phyloP scores from a whole-genome alignment of 1,140 invertebrate species.

The Nasonia longicornis region DNA sequence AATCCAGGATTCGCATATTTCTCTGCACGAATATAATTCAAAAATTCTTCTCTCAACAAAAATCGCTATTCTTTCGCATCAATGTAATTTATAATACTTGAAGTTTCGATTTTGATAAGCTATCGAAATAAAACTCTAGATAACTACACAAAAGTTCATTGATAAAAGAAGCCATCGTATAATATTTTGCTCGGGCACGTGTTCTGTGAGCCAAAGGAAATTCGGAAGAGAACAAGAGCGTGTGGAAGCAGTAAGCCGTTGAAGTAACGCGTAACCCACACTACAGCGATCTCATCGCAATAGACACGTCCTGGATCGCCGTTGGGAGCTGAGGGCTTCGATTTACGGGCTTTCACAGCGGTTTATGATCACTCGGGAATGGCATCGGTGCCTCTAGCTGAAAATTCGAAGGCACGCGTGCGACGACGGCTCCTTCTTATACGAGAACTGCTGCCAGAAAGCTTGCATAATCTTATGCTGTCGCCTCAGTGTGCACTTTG shows the following conservation, averaged over 20 bases:
- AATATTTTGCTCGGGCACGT: not conserved
- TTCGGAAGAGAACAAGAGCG: not conserved
- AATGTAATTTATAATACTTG: no score
- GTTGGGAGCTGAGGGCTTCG: not conserved
- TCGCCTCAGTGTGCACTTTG: not conserved
- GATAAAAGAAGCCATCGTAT: not conserved
- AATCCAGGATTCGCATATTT: slow-evolving; percentile 12
- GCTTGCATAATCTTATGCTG: slow-evolving; percentile 15
- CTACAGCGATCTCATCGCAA: not conserved
- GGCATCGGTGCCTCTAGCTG: not conserved
- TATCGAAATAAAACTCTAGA: no score
- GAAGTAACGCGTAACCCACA: not conserved
- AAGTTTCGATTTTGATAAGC: no score
- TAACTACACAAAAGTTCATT: no score
- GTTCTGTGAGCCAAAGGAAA: not conserved
- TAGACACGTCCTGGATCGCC: slow-evolving; percentile 7
- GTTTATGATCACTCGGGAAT: slow-evolving; percentile 21
- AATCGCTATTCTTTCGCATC: no score
- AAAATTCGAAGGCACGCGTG: slow-evolving; percentile 13
- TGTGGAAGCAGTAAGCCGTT: not conserved
- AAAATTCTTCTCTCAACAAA: no score
- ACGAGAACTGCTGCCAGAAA: not conserved
- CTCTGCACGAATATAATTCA: no score
- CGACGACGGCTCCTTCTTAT: not conserved
- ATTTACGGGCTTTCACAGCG: slow-evolving; percentile 15